Evolutionary conservation across 2,888 invertebrate genomes (phyloP), one percentile per base, ranked within the genome.

Genomic region (Tethea ocularis): DNA sequence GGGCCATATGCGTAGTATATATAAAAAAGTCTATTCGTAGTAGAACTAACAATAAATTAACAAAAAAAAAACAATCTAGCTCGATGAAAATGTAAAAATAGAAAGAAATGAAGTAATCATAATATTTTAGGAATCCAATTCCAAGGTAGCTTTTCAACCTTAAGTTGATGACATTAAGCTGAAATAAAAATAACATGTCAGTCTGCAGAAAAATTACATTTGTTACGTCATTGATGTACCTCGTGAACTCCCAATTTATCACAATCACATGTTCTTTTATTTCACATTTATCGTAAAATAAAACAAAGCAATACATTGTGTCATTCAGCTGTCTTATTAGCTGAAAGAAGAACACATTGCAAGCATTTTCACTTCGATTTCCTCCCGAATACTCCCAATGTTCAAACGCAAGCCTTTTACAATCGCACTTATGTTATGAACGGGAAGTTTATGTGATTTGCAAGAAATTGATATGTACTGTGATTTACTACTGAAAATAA

Each of bases 311-410:
- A 33, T 54, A 29, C 54, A 33, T 20, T 54, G 13, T 22, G 54
- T 54, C 54, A 13, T 36, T 54, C 54, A 54, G 22, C 54, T 54
- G 54, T 54, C 54, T 54, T 54, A 54, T 54, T 54, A 54, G 33
- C 33, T 33, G 53, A 22, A 20, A 53, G 53, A 54, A 22, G 33
- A 54, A 36, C 36, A 36, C 54, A 54, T 54, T 54, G 54, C 54
- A 4, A 54, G 54, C 54, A 33, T 54, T 54, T 54, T 54, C 54
- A 33, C 20, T 33, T 54, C 54, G 54, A 54, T 54, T 33, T 22
- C 10, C 6, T 36, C 5, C 4, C 54, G 22, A 20, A 22, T 22
- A 2, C 6, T 36, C 5, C 4, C 54, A 15, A 20, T 54, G 33
- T 13, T 54, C 22, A 36, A 54, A 33, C 54, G 20, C 8, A 22